Percentiles rank a stretch among this genome's conserved stretches.
Evolutionary conservation across 37 sponge, comb jelly and placozoan species (phyloP).

Genomic region (Amphimedon queenslandica): DNA sequence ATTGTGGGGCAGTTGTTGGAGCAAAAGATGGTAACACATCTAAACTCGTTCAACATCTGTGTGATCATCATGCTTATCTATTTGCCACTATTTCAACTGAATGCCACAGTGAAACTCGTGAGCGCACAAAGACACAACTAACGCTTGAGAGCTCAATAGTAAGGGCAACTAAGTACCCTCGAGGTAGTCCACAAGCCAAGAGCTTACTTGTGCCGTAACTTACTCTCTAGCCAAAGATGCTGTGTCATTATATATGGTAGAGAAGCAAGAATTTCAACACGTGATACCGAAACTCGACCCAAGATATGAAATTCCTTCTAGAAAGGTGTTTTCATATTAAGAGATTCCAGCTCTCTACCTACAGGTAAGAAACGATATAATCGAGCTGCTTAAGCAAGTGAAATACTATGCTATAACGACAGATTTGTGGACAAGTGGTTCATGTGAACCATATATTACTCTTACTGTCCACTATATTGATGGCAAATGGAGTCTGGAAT

Average conservation of each 20-base stretch:
- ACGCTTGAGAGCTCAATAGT: neutral
- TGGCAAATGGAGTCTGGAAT: slow-evolving; percentile 16
- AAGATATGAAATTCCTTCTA: slow-evolving; percentile 6
- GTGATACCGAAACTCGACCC: neutral
- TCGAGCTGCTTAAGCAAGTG: neutral
- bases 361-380: neutral
- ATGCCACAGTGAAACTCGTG: neutral
- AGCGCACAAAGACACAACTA: slow-evolving; percentile 2
- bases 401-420: slow-evolving; percentile 10
- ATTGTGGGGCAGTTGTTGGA: neutral
- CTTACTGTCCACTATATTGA: slow-evolving; percentile 37
- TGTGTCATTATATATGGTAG: neutral
- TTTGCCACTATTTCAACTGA: neutral
- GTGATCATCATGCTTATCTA: slow-evolving; percentile 2
- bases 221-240: neutral
- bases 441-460: slow-evolving; percentile 19
- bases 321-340: slow-evolving; percentile 3
- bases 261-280: neutral
- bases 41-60: neutral
- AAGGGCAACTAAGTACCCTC: neutral
- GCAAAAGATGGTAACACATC: slow-evolving; percentile 2
- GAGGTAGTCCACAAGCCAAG: neutral
- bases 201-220: neutral
- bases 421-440: slow-evolving; percentile 36
- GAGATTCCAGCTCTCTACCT: slow-evolving; percentile 3